A percentile compares a stretch with the other conserved stretches of the same genome.
These are phyloP conservation scores for Eucidaris tribuloides DNA, from an alignment of 35 echinoderm and acorn worm genomes.

Conservation along the genomic window DNA sequence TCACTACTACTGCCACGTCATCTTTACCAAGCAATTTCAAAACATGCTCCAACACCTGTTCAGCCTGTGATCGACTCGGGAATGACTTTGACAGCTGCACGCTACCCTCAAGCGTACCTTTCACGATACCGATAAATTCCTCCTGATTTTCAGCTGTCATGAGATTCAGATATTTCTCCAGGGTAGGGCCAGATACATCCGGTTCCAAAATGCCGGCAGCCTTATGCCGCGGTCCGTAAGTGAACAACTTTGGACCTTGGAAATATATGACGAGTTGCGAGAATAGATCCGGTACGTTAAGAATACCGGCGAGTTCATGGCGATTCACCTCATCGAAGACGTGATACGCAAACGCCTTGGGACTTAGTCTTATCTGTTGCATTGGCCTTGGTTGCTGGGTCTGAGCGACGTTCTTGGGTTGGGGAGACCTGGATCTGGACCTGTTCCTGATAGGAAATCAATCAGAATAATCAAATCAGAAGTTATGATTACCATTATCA, in stretches of 20 bases:
- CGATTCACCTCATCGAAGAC: slow-evolving; percentile 78
- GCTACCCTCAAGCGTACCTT: neutral
- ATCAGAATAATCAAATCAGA: no score
- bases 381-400: neutral
- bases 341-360: slow-evolving; percentile 63
- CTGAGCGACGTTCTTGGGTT: neutral
- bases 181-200: slow-evolving; percentile 46
- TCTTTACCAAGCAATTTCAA: slow-evolving; percentile 5
- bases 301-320: slow-evolving; percentile 45
- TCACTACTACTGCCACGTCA: neutral
- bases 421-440: slow-evolving; percentile 2
- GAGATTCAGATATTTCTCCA: slow-evolving; percentile 24
- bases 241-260: slow-evolving; percentile 70
- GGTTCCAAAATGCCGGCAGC: slow-evolving; percentile 43
- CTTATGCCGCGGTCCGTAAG: slow-evolving; percentile 71
- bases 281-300: slow-evolving; percentile 41
- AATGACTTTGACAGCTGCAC: slow-evolving; percentile 26
- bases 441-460: neutral
- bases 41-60: slow-evolving; percentile 12
- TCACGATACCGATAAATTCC: slow-evolving; percentile 65
- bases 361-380: slow-evolving; percentile 55
- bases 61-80: neutral
- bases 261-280: slow-evolving; percentile 66
- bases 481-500: no score
- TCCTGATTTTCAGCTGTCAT: slow-evolving; percentile 56